phyloP scores from a whole-genome alignment of 2,113 vertebrate genomes.

The Prochilodus magdalenae region DNA sequence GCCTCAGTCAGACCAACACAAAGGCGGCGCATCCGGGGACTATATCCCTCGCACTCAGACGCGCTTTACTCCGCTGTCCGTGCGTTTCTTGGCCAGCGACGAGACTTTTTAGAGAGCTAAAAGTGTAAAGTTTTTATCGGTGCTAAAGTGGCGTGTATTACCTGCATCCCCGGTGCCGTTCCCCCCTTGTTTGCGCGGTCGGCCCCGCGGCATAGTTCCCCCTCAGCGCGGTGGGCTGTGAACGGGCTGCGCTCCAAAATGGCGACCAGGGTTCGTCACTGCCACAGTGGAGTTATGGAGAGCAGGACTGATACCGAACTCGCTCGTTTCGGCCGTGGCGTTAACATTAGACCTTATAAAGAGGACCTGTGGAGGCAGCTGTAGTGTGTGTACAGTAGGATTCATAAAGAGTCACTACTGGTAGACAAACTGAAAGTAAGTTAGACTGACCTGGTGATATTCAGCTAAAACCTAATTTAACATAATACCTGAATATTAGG shows the following conservation, averaged over 20 bases:
- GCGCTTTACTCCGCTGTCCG: slow-evolving; percentile 66
- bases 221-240: slow-evolving; percentile 82
- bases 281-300: no score
- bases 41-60: slow-evolving; percentile 84
- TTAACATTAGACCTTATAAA: no score
- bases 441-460: no score
- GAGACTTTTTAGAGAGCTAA: slow-evolving; percentile 60
- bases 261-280: slow-evolving; percentile 64
- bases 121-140: slow-evolving; percentile 70
- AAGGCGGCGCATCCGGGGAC: slow-evolving; percentile 87
- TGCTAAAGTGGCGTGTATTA: slow-evolving; percentile 79
- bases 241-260: slow-evolving; percentile 81
- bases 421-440: no score
- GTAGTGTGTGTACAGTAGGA: no score
- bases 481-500: no score
- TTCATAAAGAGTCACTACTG: no score
- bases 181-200: slow-evolving; percentile 89
- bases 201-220: slow-evolving; percentile 96
- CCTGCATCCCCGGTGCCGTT: slow-evolving; percentile 85
- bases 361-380: no score
- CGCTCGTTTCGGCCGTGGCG: no score
- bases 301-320: no score
- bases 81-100: slow-evolving; percentile 49
- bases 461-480: no score
- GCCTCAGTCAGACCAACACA: slow-evolving; percentile 83